phyloP scores from a whole-genome alignment of 1,140 invertebrate genomes.

The Drosophila jambulina region DNA sequence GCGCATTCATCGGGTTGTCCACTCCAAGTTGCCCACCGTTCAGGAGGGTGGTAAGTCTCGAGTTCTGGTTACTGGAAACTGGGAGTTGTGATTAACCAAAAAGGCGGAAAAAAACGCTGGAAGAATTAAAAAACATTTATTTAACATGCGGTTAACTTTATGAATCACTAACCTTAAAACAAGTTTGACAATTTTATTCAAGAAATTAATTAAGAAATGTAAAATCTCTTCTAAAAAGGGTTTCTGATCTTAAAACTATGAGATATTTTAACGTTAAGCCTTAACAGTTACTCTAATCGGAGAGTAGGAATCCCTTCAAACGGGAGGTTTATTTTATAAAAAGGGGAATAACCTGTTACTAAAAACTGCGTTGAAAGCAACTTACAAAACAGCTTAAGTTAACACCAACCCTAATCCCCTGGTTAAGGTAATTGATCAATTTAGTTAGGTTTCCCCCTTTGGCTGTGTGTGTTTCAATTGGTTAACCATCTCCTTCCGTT shows the following conservation, averaged over 20 bases:
- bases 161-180: neutral
- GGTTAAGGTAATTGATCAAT: neutral
- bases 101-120: rapidly evolving
- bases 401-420: neutral
- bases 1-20: constrained; percentile 67
- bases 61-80: constrained; percentile 7
- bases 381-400: neutral
- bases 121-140: neutral
- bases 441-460: neutral
- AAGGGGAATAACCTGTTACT: neutral
- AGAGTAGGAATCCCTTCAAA: neutral
- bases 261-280: too few relatives aligned
- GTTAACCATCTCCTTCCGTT: constrained; percentile 9
- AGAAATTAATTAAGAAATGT: too few relatives aligned
- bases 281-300: neutral
- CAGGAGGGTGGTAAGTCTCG: constrained; percentile 86
- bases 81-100: neutral
- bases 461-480: constrained; percentile 4
- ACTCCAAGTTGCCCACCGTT: constrained; percentile 86
- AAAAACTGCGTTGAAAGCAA: neutral
- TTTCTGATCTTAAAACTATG: too few relatives aligned
- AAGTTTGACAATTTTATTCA: neutral
- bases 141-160: neutral
- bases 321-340: neutral
- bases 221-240: too few relatives aligned